These are phyloP conservation scores for Saiga tatarica DNA, from an alignment of 2,113 vertebrate genomes.

Conservation along the genomic window DNA sequence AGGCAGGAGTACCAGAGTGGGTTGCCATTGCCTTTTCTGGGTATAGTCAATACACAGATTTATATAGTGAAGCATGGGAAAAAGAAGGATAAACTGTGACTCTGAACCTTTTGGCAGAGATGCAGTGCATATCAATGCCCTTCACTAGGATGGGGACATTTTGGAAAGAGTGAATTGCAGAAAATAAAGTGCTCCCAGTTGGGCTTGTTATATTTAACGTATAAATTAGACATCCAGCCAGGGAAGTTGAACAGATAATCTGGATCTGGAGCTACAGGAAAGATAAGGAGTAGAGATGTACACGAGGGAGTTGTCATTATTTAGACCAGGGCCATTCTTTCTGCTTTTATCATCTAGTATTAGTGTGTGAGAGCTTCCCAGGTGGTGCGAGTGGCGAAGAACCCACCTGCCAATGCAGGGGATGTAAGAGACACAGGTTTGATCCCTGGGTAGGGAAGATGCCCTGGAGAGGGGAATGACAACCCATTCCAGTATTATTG, in stretches of 20 bases:
- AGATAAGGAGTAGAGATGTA: not conserved
- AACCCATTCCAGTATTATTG: not conserved
- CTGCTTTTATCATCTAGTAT: not conserved
- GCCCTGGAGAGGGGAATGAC: not conserved
- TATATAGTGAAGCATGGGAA: not conserved
- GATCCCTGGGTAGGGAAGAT: not conserved
- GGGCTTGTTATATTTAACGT: not conserved
- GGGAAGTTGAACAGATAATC: not conserved
- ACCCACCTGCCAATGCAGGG: not conserved
- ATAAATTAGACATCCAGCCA: not conserved
- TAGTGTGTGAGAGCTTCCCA: not conserved
- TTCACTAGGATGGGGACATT: not conserved
- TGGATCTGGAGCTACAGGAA: not conserved
- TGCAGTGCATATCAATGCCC: not conserved
- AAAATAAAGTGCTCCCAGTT: not conserved
- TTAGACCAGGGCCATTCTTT: not conserved
- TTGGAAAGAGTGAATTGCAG: not conserved
- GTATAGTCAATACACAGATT: not conserved
- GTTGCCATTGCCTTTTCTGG: no score
- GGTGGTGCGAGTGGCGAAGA: not conserved
- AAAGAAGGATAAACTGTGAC: not conserved
- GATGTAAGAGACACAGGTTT: not conserved
- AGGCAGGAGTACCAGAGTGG: no score
- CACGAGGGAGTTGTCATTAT: not conserved
- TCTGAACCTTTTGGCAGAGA: not conserved